Evolutionary conservation across 2,113 vertebrate species (phyloP).

Genomic region (Clinocottus analis): DNA sequence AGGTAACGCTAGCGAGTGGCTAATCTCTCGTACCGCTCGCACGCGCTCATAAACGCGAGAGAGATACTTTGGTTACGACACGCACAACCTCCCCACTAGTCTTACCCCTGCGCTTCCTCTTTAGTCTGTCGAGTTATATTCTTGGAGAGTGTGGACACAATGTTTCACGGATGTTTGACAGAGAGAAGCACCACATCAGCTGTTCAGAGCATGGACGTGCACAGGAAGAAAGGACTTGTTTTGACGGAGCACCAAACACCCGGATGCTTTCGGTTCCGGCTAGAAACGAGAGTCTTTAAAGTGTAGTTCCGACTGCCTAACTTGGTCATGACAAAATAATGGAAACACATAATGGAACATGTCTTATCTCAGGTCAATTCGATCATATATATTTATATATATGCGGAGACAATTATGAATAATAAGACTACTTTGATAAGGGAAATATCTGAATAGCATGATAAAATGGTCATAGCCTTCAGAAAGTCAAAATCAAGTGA

Average conservation of each 20-base stretch:
- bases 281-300: slow-evolving; percentile 61
- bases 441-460: neutral
- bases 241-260: slow-evolving; percentile 50
- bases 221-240: slow-evolving; percentile 67
- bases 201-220: slow-evolving; percentile 63
- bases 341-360: neutral
- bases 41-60: neutral
- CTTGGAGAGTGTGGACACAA: slow-evolving; percentile 10
- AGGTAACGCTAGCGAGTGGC: slow-evolving; percentile 46
- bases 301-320: slow-evolving; percentile 45
- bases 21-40: slow-evolving; percentile 4
- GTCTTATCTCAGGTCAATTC: neutral
- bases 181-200: slow-evolving; percentile 58
- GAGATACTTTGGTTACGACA: neutral
- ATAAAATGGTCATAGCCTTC: neutral
- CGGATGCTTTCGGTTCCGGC: slow-evolving; percentile 50
- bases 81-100: neutral
- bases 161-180: slow-evolving; percentile 15
- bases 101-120: slow-evolving; percentile 82
- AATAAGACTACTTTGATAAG: neutral
- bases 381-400: neutral
- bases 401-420: neutral
- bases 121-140: slow-evolving; percentile 75
- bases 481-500: neutral
- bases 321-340: slow-evolving; percentile 16